Base-by-base conservation (phyloP, 2,888 invertebrate genomes). In the Muschampia plurimacula region DNA sequence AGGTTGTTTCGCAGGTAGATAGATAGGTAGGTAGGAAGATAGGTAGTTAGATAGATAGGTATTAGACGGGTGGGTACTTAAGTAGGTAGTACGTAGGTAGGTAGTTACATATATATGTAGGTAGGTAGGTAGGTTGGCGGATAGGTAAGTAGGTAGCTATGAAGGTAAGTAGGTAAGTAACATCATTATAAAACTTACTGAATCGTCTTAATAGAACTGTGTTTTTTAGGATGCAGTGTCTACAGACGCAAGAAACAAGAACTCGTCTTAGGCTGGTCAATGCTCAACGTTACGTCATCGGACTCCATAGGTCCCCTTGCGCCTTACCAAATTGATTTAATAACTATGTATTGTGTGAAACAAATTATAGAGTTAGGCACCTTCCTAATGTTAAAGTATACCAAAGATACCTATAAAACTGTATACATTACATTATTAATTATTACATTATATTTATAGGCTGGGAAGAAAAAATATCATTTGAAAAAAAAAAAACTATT, bases 281-380 rank as follows among this genome's bases (percentile, higher is more conserved):
- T 28, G 59, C 22, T 22, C 22, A 22, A 22, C 22, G 22, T 68
- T 60, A 68, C 68, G 68, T 68, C 68, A 68, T 49, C 60, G 13
- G 46, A 36, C 15, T 13, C 32, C 49, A 9, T 44, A 44, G 9
- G 44, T 22, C 22, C 22, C 22, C 22, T 22, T 22, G 22, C 22
- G 22, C 49, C 60, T 60, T 68, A 60, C 60, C 60, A 68, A 68
- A 68, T 68, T 60, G 68, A 68, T 68, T 68, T 49, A 13, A 2
- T 57, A 28, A 2, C 28, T 5, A 4, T 41, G 22, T 22, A 41
- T 44, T 28, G 22, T 10, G 28, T 46, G 28, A 55, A 59, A 44
- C 15, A 63, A 22, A 13, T 44, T 39, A 39, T 12, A 46, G 6
- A 64, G 46, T 28, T 13, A 46, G 64, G 44, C 46, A 46, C 28